Evolutionary conservation across 1,140 invertebrate species (phyloP).

Genomic region (Drosophila kikkawai): DNA sequence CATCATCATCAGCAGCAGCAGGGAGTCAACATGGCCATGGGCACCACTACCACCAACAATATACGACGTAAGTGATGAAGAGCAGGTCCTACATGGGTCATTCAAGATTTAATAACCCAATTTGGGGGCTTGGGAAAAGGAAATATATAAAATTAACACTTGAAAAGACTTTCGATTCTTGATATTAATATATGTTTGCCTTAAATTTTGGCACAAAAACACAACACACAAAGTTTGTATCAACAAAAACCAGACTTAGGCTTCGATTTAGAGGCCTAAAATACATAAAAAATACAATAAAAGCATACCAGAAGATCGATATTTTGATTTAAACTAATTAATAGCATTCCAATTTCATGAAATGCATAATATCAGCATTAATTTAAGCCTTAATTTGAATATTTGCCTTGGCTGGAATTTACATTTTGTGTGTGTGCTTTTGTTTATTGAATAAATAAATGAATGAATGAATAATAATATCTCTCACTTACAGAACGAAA

Average conservation of each 20-base stretch:
- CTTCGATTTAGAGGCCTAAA: conserved; percentile 8
- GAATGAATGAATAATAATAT: background rate
- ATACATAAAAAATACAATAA: background rate
- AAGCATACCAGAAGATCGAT: background rate
- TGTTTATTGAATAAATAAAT: background rate
- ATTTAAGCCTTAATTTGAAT: conserved; percentile 21
- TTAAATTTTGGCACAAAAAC: background rate
- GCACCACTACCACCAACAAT: conserved; percentile 61
- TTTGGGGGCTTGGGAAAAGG: background rate
- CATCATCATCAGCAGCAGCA: conserved; percentile 64
- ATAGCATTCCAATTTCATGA: conserved; percentile 11
- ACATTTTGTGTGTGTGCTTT: background rate
- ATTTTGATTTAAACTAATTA: conserved; percentile 13
- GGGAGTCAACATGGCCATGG: conserved; percentile 63
- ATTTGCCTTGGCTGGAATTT: background rate
- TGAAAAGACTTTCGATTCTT: background rate
- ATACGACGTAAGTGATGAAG: conserved; percentile 58
- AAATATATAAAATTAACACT: too few species aligned
- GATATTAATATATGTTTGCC: background rate
- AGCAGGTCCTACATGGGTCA: too few species aligned
- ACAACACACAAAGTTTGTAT: background rate
- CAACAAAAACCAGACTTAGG: background rate
- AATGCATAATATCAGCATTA: conserved; percentile 28
- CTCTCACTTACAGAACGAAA: conserved; percentile 63
- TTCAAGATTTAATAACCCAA: background rate